Evolutionary conservation across 2,888 invertebrate species (phyloP).

Genomic region (Cephus pygmeus): DNA sequence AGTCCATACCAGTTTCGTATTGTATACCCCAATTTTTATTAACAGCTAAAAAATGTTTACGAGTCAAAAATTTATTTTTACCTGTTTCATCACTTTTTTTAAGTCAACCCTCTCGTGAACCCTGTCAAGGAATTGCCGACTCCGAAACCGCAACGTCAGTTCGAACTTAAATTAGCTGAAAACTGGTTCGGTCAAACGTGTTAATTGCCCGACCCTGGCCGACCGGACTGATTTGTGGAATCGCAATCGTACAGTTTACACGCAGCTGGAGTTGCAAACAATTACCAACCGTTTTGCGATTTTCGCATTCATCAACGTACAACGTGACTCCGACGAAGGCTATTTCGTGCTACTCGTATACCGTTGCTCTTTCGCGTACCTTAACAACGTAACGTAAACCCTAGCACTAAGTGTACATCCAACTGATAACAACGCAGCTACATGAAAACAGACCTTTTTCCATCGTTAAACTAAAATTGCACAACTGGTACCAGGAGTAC

Average conservation of each 20-base stretch:
- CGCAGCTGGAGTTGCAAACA: constrained; percentile 5
- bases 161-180: constrained; percentile 34
- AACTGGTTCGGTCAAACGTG: constrained; percentile 42
- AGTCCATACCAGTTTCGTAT: too few relatives aligned
- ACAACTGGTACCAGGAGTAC: background rate
- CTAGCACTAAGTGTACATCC: constrained; percentile 35
- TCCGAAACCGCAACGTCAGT: background rate
- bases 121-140: background rate
- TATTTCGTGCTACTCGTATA: constrained; percentile 25
- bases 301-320: background rate
- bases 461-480: background rate
- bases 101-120: too few relatives aligned
- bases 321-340: constrained; percentile 6
- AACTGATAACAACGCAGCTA: constrained; percentile 27
- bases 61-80: too few relatives aligned
- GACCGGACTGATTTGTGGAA: constrained; percentile 32
- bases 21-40: too few relatives aligned
- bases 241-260: constrained; percentile 38
- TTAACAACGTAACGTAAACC: constrained; percentile 23
- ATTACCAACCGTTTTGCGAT: background rate
- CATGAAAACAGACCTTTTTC: constrained; percentile 1
- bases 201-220: constrained; percentile 40
- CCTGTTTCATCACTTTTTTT: too few relatives aligned
- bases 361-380: constrained; percentile 20
- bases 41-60: too few relatives aligned